Base-by-base conservation (phyloP, 2,113 vertebrate genomes). In the Lanius collurio region DNA sequence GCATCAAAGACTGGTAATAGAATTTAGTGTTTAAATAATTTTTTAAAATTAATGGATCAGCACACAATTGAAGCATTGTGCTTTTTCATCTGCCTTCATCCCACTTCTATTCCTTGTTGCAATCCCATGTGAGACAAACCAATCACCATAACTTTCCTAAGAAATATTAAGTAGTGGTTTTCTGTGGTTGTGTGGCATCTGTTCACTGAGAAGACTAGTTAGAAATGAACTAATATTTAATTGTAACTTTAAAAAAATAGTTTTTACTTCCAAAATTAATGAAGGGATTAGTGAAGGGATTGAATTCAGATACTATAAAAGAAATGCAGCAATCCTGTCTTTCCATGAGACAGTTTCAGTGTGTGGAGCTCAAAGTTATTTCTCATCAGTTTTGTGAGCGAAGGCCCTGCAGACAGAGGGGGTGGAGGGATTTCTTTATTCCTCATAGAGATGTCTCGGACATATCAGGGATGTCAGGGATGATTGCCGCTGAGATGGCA, bases 131-230 rank as follows among this genome's bases (percentile, higher is more conserved):
- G 21, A 33, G 12, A 11, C 0, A 4, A 84, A 37, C 22, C 2
- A 16, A 1, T 70, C 3, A 6, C 35, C 0, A 0, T 64, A 35
- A 39, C 0, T 17, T 11, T 44, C 31, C 81, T 78, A 39, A 33
- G 33, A 64, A 65, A 31, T 19, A 3, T 24, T 0, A 0, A 9
- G 2, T 47, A 19, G 5, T 55, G 0, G 0, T 21, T 81, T 62
- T 46, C 39, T 50, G 6, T 83, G 30, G 6, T 37, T 59, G 4
- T 31, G 2, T 31, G 15, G 24, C 24, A 6, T 30, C 18, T 75
- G 3, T 84, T 74, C 31, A 46, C 20, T 35, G 5, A 70, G 13
- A 63, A n/a, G 26, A n/a, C 46, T 31, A 18, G 11, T 41, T 78
- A 55, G 53, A 62, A 78, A 33, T 0, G 0, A 70, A 31, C 10